phyloP scores from a whole-genome alignment of 1,140 invertebrate species.

The Archivesica marissinica region DNA sequence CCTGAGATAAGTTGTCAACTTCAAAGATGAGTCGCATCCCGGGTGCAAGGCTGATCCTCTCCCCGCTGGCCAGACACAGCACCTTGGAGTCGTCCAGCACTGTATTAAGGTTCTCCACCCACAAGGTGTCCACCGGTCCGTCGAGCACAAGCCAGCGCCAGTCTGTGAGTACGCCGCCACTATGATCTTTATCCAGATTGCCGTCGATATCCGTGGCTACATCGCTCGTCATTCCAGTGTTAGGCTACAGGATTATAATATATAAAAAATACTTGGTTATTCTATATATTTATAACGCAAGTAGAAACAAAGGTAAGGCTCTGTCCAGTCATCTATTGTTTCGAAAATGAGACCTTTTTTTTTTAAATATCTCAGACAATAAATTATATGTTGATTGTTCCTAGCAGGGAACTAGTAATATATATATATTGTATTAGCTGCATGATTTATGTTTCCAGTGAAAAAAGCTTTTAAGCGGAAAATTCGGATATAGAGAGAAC shows the following conservation, averaged over 20 bases:
- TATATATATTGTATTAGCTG: too few relatives aligned
- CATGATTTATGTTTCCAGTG: too few relatives aligned
- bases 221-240: slow-evolving; percentile 44
- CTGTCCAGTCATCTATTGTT: too few relatives aligned
- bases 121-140: slow-evolving; percentile 83
- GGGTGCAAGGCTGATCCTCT: slow-evolving; percentile 80
- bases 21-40: slow-evolving; percentile 83
- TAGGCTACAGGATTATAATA: slow-evolving; percentile 22
- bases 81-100: slow-evolving; percentile 84
- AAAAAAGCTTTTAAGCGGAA: too few relatives aligned
- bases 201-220: slow-evolving; percentile 27
- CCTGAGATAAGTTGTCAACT: slow-evolving; percentile 82
- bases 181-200: slow-evolving; percentile 47
- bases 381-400: too few relatives aligned
- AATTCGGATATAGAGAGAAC: too few relatives aligned
- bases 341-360: too few relatives aligned
- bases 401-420: too few relatives aligned
- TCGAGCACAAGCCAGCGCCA: slow-evolving; percentile 84
- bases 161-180: slow-evolving; percentile 66
- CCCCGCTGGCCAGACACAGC: slow-evolving; percentile 83
- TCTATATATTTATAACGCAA: too few relatives aligned
- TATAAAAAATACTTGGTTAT: background rate
- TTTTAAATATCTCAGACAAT: too few relatives aligned
- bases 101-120: slow-evolving; percentile 84
- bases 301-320: too few relatives aligned